Evolutionary conservation across 2,113 vertebrate genomes (phyloP).

Genomic region (Halcyon senegalensis): DNA sequence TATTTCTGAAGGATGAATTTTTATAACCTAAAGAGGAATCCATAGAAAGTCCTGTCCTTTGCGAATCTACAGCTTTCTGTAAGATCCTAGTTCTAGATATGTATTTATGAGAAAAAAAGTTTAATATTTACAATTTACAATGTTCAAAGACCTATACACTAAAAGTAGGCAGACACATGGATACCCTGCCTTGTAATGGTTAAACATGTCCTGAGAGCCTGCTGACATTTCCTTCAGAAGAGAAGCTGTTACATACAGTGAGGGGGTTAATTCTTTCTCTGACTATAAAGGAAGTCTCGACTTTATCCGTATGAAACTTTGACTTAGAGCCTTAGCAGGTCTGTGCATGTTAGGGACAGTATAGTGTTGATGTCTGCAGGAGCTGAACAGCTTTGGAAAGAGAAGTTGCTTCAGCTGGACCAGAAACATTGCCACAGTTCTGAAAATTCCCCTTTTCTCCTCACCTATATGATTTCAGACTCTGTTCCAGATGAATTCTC

Average conservation of each 20-base stretch:
- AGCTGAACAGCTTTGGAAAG: background rate
- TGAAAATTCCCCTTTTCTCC: slow-evolving; percentile 1
- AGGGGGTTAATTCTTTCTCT: background rate
- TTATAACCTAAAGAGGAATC: background rate
- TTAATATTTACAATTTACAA: background rate
- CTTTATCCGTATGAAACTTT: background rate
- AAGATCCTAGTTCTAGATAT: background rate
- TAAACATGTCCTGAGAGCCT: background rate
- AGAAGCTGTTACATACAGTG: background rate
- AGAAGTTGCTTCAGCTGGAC: background rate
- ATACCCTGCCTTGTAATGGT: background rate
- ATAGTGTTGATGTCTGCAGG: background rate
- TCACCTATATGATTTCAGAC: background rate
- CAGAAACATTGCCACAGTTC: background rate
- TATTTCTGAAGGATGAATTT: background rate
- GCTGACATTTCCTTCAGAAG: background rate
- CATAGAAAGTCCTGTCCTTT: background rate
- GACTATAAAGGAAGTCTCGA: background rate
- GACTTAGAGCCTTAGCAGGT: background rate
- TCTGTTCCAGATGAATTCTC: background rate
- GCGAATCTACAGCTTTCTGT: background rate
- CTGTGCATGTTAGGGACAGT: background rate
- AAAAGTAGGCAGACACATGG: background rate
- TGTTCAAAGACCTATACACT: background rate
- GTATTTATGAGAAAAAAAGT: background rate